A percentile compares a stretch with the other conserved stretches of the same genome.
phyloP scores from a whole-genome alignment of 2,797 vertebrate species.

The Otolemur crassicaudatus region DNA sequence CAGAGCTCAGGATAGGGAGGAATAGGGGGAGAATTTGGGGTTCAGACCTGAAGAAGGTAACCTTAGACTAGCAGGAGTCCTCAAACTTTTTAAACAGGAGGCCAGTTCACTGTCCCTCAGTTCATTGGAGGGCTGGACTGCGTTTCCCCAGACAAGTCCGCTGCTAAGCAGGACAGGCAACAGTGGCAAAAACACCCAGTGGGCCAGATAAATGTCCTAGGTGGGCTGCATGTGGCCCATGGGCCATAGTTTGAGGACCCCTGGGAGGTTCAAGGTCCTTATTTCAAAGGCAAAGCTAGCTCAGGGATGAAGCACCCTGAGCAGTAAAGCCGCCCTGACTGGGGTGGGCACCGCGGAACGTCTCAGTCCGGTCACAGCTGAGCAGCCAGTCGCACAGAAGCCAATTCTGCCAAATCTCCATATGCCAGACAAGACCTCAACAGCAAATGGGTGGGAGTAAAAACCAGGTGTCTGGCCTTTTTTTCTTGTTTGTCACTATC shows the following conservation, averaged over 20 bases:
- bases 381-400: background rate
- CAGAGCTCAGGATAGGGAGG: background rate
- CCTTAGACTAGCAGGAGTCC: background rate
- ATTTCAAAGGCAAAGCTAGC: background rate
- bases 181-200: too few species aligned
- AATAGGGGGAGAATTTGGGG: background rate
- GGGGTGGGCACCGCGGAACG: background rate
- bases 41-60: background rate
- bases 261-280: background rate
- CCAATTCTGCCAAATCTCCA: background rate
- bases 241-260: too few species aligned
- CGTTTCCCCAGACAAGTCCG: too few species aligned
- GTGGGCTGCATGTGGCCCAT: too few species aligned
- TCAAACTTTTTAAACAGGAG: too few species aligned
- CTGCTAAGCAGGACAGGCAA: too few species aligned
- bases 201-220: too few species aligned
- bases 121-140: too few species aligned
- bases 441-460: background rate
- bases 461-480: too few species aligned
- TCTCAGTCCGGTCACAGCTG: background rate
- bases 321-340: background rate
- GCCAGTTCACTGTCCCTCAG: too few species aligned
- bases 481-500: background rate
- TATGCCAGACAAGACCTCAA: background rate
- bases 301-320: background rate